Percentiles rank a stretch among this genome's conserved stretches.
phyloP scores from a whole-genome alignment of 2,113 vertebrate genomes.

The Plestiodon gilberti region DNA sequence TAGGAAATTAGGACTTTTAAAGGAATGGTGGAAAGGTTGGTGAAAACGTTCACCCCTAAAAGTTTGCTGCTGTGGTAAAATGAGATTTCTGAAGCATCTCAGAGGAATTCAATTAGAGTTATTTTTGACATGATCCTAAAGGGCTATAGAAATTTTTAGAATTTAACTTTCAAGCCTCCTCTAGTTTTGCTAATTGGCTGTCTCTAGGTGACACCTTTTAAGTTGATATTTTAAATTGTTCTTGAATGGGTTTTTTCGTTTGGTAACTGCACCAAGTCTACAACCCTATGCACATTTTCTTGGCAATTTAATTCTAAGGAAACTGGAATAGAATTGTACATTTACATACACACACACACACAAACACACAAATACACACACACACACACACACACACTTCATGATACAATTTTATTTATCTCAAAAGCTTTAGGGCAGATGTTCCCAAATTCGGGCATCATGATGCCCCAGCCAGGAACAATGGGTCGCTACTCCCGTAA shows the following conservation, averaged over 20 bases:
- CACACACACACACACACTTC: too few relatives aligned
- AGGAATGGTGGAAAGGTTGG: neutral
- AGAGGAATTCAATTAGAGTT: neutral
- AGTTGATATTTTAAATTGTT: conserved; percentile 5
- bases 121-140: conserved; percentile 2
- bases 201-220: conserved; percentile 11
- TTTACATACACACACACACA: too few relatives aligned
- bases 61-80: neutral
- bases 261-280: neutral
- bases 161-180: conserved; percentile 5
- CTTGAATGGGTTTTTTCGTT: neutral
- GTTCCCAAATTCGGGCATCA: too few relatives aligned
- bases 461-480: too few relatives aligned
- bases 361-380: too few relatives aligned
- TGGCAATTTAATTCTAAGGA: neutral
- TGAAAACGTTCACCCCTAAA: neutral
- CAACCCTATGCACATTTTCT: neutral
- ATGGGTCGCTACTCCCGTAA: too few relatives aligned
- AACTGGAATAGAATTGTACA: neutral
- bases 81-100: neutral
- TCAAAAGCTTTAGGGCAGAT: neutral
- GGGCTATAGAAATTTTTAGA: conserved; percentile 1
- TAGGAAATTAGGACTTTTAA: neutral
- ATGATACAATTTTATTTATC: neutral
- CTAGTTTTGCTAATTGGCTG: conserved; percentile 7